Percentiles rank a stretch among this genome's conserved stretches.
Evolutionary conservation across 2,113 vertebrate genomes (phyloP).

Genomic region (Pristiophorus japonicus): DNA sequence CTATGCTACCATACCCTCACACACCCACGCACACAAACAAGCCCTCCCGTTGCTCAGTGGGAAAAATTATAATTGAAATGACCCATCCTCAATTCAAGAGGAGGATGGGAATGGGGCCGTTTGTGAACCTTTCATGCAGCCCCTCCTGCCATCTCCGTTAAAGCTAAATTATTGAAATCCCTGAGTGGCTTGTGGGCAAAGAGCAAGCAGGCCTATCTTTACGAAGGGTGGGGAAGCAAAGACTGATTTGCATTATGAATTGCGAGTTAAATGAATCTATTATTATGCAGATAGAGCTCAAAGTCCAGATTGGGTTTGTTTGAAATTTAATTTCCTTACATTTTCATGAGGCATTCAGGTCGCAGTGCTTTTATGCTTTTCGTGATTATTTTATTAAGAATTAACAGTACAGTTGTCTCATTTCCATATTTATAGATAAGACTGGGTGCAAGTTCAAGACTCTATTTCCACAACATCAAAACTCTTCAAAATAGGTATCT

Average conservation of each 20-base stretch:
- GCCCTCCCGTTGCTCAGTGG: neutral
- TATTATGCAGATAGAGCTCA: constrained; percentile 15
- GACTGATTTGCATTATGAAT: neutral
- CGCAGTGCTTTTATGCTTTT: neutral
- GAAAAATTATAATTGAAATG: neutral
- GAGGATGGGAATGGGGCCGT: neutral
- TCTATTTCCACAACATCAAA: neutral
- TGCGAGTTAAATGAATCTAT: neutral
- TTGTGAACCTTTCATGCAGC: neutral
- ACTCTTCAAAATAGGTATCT: neutral
- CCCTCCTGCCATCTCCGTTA: neutral
- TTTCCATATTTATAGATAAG: constrained; percentile 15
- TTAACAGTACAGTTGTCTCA: neutral
- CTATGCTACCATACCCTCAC: no score
- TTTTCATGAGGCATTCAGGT: constrained; percentile 21
- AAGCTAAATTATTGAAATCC: neutral
- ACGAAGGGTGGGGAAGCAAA: neutral
- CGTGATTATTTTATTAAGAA: neutral
- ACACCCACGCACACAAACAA: neutral
- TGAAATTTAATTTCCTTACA: constrained; percentile 13
- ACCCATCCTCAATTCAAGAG: neutral
- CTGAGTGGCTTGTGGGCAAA: neutral
- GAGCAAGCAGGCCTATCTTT: neutral
- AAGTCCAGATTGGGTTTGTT: neutral
- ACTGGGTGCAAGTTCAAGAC: neutral